phyloP scores from a whole-genome alignment of 1,140 invertebrate species.

The Cephus cinctus region DNA sequence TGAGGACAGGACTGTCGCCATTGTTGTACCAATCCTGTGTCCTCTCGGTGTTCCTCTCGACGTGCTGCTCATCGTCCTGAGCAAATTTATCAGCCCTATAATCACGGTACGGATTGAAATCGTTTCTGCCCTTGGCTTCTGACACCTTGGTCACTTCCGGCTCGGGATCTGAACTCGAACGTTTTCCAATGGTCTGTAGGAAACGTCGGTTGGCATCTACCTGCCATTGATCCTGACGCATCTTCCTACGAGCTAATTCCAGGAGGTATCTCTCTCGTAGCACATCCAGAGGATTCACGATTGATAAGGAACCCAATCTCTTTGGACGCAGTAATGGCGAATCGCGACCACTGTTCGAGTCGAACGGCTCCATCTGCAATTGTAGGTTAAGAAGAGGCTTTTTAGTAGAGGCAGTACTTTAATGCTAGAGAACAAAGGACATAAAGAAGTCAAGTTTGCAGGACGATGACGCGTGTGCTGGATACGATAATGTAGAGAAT shows the following conservation, averaged over 20 bases:
- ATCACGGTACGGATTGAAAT: too few species aligned
- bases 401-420: too few species aligned
- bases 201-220: slow-evolving; percentile 49
- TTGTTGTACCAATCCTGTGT: slow-evolving; percentile 28
- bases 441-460: too few species aligned
- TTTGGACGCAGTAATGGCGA: slow-evolving; percentile 29
- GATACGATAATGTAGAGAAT: too few species aligned
- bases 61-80: too few species aligned
- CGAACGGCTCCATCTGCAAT: slow-evolving; percentile 22
- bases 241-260: slow-evolving; percentile 58
- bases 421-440: too few species aligned
- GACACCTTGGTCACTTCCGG: too few species aligned
- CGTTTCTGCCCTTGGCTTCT: too few species aligned
- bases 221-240: slow-evolving; percentile 52
- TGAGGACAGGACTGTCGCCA: slow-evolving; percentile 23
- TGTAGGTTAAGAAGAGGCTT: too few species aligned
- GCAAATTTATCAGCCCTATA: too few species aligned
- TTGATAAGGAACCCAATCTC: slow-evolving; percentile 57
- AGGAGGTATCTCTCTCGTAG: slow-evolving; percentile 58
- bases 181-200: slow-evolving; percentile 44
- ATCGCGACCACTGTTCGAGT: slow-evolving; percentile 15
- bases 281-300: slow-evolving; percentile 61
- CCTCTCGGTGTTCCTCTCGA: slow-evolving; percentile 12
- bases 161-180: too few species aligned
- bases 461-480: too few species aligned